Percentiles rank a stretch among this genome's conserved stretches.
These are phyloP conservation scores for Macaria liturata DNA, from an alignment of 2,888 invertebrate genomes.

Conservation along the genomic window DNA sequence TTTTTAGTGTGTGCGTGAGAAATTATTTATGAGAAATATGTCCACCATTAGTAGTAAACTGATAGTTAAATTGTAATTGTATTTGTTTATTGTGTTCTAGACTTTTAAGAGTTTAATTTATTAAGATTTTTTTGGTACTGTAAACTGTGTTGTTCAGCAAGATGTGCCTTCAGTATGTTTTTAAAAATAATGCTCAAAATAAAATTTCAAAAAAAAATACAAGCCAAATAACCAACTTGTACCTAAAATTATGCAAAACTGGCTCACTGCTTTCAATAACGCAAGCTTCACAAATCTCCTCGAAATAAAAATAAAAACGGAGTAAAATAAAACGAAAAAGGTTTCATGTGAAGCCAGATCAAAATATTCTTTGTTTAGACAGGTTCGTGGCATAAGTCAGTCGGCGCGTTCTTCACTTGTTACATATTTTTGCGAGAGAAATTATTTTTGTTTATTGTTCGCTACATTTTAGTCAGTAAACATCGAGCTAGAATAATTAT, in stretches of 20 bases:
- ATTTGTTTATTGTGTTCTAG: too few species aligned
- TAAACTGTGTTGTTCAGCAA: too few species aligned
- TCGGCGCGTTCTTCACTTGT: constrained; percentile 21
- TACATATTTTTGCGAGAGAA: constrained; percentile 22
- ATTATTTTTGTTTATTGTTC: constrained; percentile 13
- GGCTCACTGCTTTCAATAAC: constrained; percentile 13
- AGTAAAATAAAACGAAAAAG: constrained; percentile 12
- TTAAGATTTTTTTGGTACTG: too few species aligned
- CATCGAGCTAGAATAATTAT: not conserved
- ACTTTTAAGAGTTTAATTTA: too few species aligned
- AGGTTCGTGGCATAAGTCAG: constrained; percentile 25
- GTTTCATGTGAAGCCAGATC: constrained; percentile 20
- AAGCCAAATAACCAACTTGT: too few species aligned
- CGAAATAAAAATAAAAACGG: constrained; percentile 11
- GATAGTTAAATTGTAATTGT: too few species aligned
- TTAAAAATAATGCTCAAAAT: too few species aligned
- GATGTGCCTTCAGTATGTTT: too few species aligned
- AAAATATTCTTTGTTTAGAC: constrained; percentile 26
- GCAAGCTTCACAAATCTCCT: constrained; percentile 12
- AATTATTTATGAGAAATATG: too few species aligned
- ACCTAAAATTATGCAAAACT: constrained; percentile 14
- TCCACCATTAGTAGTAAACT: too few species aligned
- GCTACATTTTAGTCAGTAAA: not conserved
- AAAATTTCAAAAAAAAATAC: too few species aligned
- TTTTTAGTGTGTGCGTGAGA: too few species aligned